Conservation (phyloP, 2,113 vertebrate species). For the Hemiscyllium ocellatum region DNA sequence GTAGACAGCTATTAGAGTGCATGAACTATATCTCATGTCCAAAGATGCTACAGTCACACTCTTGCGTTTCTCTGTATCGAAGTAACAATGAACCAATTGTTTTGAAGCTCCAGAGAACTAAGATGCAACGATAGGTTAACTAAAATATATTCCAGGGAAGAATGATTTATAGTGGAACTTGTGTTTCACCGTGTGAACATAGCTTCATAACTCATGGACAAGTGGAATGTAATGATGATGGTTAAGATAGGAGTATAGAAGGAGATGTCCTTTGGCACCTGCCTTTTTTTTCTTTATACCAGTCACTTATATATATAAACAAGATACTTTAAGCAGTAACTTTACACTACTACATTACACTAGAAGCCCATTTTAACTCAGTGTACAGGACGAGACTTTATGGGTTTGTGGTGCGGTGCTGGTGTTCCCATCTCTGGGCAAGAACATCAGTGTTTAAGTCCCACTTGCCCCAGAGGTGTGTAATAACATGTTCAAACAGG, state of each 20-base stretch:
- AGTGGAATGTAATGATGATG: background rate
- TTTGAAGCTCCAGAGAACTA: background rate
- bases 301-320: background rate
- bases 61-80: background rate
- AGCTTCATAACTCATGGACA: background rate
- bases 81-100: background rate
- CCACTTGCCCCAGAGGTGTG: too few relatives aligned
- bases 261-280: background rate
- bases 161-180: background rate
- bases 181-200: background rate
- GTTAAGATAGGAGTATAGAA: background rate
- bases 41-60: slow-evolving; percentile 1
- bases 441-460: too few relatives aligned
- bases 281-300: background rate
- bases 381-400: too few relatives aligned
- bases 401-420: too few relatives aligned
- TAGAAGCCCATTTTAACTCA: background rate
- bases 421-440: too few relatives aligned
- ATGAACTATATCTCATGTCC: background rate
- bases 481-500: too few relatives aligned
- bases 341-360: background rate
- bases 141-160: background rate
- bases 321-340: background rate
- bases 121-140: background rate
- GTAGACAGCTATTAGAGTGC: background rate